Percentiles rank a stretch among this genome's conserved stretches.
Evolutionary conservation across 2,113 vertebrate genomes (phyloP).

Genomic region (Panthera tigris): DNA sequence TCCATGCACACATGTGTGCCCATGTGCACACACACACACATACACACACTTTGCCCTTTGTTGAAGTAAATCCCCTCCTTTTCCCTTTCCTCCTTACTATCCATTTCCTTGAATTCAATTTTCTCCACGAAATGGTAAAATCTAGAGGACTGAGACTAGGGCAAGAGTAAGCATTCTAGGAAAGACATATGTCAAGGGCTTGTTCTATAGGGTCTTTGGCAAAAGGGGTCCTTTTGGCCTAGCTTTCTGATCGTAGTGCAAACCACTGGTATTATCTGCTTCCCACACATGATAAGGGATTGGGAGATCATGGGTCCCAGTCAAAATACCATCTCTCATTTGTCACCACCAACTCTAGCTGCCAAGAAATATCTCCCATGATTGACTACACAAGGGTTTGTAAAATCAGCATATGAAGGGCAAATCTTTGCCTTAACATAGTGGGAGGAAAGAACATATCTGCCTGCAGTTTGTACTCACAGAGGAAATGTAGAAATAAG

Average conservation of each 20-base stretch:
- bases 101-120: not conserved
- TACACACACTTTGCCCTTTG: not conserved
- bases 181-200: not conserved
- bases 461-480: not conserved
- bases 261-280: not conserved
- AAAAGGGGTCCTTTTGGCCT: not conserved
- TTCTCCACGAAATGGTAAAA: slow-evolving; percentile 19
- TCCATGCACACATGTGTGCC: no score
- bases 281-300: not conserved
- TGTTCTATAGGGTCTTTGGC: not conserved
- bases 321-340: not conserved
- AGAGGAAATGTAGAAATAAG: not conserved
- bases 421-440: not conserved
- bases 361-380: not conserved
- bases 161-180: not conserved
- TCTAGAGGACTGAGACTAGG: not conserved
- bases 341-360: not conserved
- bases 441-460: not conserved
- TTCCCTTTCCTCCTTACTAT: not conserved
- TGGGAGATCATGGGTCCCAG: not conserved
- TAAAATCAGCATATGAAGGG: not conserved
- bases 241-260: not conserved
- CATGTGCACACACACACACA: not conserved
- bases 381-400: not conserved
- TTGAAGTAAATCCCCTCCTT: not conserved